Percentiles rank a stretch among this genome's conserved stretches.
Conservation (phyloP, 2,888 invertebrate species). For the Parasteatoda lunata region DNA sequence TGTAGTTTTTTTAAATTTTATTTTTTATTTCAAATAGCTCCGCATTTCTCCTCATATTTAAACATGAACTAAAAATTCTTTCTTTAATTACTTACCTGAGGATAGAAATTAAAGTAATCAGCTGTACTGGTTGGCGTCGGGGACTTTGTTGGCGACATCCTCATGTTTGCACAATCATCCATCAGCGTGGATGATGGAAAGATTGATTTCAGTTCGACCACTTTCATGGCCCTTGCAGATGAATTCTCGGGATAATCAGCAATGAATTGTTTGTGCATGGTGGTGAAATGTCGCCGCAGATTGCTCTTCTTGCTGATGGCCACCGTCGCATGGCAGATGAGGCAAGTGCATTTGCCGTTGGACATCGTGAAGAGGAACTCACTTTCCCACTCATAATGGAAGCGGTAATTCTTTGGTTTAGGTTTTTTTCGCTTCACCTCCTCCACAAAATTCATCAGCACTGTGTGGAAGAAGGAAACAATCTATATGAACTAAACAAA, state of each 20-base stretch:
- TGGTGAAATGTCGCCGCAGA: slow-evolving; percentile 58
- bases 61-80: neutral
- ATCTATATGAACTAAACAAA: no score
- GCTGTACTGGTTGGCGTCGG: slow-evolving; percentile 34
- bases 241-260: slow-evolving; percentile 52
- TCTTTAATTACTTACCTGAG: slow-evolving; percentile 10
- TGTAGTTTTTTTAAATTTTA: no score
- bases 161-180: slow-evolving; percentile 38
- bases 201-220: slow-evolving; percentile 48
- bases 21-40: no score
- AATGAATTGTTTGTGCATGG: slow-evolving; percentile 65
- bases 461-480: slow-evolving; percentile 14
- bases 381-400: slow-evolving; percentile 66
- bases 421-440: slow-evolving; percentile 61
- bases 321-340: slow-evolving; percentile 64
- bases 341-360: slow-evolving; percentile 62
- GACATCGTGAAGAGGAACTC: slow-evolving; percentile 67
- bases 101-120: slow-evolving; percentile 58
- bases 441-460: slow-evolving; percentile 64
- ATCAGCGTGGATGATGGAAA: slow-evolving; percentile 43
- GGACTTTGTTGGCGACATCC: slow-evolving; percentile 31
- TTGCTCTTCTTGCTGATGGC: slow-evolving; percentile 67
- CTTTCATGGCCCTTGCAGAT: slow-evolving; percentile 53
- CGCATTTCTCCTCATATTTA: neutral
- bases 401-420: slow-evolving; percentile 59